A percentile compares a stretch with the other conserved stretches of the same genome.
Conservation (phyloP, 2,888 invertebrate genomes). For the Diplolepis rosae region DNA sequence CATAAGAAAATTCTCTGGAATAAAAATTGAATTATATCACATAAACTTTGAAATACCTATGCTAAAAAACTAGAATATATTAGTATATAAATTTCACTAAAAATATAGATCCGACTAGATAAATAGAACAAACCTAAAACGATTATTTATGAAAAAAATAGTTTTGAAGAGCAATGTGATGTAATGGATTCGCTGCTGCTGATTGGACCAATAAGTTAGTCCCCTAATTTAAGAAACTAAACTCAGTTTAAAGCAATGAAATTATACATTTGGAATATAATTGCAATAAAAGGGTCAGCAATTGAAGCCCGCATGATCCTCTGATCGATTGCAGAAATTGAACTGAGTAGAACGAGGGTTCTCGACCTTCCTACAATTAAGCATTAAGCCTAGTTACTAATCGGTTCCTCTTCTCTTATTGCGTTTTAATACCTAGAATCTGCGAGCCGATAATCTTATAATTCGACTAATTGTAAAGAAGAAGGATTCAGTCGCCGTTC, state of each 20-base stretch:
- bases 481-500: slow-evolving; percentile 19
- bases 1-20: too few species aligned
- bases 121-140: too few species aligned
- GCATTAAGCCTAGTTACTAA: slow-evolving; percentile 44
- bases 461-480: slow-evolving; percentile 56
- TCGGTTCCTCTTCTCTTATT: slow-evolving; percentile 33
- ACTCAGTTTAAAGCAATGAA: background rate
- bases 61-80: too few species aligned
- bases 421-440: background rate
- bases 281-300: slow-evolving; percentile 5
- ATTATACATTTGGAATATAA: slow-evolving; percentile 8
- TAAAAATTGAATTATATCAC: too few species aligned
- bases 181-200: too few species aligned
- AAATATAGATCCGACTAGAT: too few species aligned
- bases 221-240: background rate
- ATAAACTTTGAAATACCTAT: too few species aligned
- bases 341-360: slow-evolving; percentile 44
- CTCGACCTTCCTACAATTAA: slow-evolving; percentile 51
- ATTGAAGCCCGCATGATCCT: slow-evolving; percentile 6
- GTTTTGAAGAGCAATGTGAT: too few species aligned
- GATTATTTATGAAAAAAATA: too few species aligned
- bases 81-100: too few species aligned
- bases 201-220: too few species aligned
- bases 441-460: slow-evolving; percentile 38
- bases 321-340: slow-evolving; percentile 12